Evolutionary conservation across 1,140 invertebrate species (phyloP).

Genomic region (Drosophila azteca): DNA sequence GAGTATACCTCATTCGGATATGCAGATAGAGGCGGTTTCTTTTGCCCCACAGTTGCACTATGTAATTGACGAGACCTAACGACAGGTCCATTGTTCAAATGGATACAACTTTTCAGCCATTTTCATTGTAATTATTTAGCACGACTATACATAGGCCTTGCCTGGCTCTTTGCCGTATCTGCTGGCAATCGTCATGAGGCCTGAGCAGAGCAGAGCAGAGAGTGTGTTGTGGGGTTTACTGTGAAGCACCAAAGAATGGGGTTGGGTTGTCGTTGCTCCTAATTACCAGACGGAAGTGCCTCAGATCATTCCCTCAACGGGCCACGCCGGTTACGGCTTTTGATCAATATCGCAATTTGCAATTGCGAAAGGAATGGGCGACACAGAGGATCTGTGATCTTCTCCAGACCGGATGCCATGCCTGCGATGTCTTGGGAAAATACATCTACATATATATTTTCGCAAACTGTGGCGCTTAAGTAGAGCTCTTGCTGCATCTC

Average conservation of each 20-base stretch:
- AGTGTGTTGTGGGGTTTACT: neutral
- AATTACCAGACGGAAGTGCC: conserved; percentile 51
- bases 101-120: conserved; percentile 74
- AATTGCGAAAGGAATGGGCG: conserved; percentile 7
- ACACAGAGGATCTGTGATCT: conserved; percentile 10
- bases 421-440: conserved; percentile 50
- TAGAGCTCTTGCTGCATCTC: conserved; percentile 7
- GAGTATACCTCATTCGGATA: conserved; percentile 11
- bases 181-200: conserved; percentile 47
- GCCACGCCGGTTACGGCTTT: conserved; percentile 25
- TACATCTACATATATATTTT: conserved; percentile 19
- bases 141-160: conserved; percentile 2
- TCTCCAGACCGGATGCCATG: conserved; percentile 52
- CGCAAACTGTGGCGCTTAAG: conserved; percentile 56
- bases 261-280: conserved; percentile 34
- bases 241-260: neutral
- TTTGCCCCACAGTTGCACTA: neutral
- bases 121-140: conserved; percentile 65
- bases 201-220: conserved; percentile 23
- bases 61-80: conserved; percentile 66
- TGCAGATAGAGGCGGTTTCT: neutral
- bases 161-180: conserved; percentile 30
- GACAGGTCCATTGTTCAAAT: conserved; percentile 70
- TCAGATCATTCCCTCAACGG: conserved; percentile 23
- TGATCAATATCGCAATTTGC: conserved; percentile 32